Base-by-base conservation (phyloP, 2,888 invertebrate genomes). In the Dynastes grantii region DNA sequence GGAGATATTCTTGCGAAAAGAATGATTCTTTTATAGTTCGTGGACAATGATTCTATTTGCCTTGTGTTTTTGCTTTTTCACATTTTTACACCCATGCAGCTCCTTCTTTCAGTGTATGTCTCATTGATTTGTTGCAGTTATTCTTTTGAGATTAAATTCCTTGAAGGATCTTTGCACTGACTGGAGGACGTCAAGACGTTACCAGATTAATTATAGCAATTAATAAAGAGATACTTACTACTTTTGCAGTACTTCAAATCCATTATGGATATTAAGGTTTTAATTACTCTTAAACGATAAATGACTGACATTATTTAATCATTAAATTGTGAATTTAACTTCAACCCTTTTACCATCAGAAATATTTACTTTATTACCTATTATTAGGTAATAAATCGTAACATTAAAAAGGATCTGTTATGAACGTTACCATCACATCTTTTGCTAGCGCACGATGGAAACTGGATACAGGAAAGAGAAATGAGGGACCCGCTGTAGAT, bases 311-410 rank as follows among this genome's bases (percentile, higher is more conserved):
- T 68, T 68, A 68, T 27, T 51, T 27, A 13, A 68, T 68, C 68
- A 27, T 68, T 68, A 68, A 68, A 68, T 70, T 29, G 70, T 32
- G 51, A 70, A 70, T 70, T 65, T 65, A 65, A 65, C 65, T 70
- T n/a, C 16, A 65, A 40, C 29, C 16, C 65, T 9, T 16, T 37
- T 32, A 3, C 8, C 11, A 4, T 11, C 2, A 45, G 8, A 45
- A 45, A 45, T 45, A 45, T 45, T 45, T 8, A 45, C 11, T 63
- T 63, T 32, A 63, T 63, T 63, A 63, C 11, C 45, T 45, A 45
- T 45, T 45, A 45, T 45, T 45, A 8, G 45, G 45, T 45, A 45
- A 45, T 45, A 45, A 45, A 45, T 45, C 45, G 1, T 8, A 45
- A 55, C 53, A 55, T 55, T 16, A 55, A 55, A 55, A 55, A 13